phyloP scores from a whole-genome alignment of 2,113 vertebrate genomes.

The Podiceps cristatus region DNA sequence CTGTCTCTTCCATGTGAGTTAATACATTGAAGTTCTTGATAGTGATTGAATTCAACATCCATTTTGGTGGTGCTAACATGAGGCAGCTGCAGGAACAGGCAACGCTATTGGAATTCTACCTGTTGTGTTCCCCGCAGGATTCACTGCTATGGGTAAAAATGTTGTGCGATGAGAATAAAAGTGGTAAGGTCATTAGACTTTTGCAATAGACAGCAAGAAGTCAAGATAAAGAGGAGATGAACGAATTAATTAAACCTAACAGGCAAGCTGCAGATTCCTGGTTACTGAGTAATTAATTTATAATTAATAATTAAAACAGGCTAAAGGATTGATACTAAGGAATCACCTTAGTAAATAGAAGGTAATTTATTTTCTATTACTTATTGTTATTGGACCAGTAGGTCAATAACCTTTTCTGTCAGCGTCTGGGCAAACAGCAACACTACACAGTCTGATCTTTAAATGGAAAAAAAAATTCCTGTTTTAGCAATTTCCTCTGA shows the following conservation, averaged over 20 bases:
- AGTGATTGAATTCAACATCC: neutral
- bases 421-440: neutral
- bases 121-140: fast-evolving
- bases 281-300: neutral
- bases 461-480: neutral
- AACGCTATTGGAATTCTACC: neutral
- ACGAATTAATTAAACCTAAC: neutral
- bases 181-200: neutral
- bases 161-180: neutral
- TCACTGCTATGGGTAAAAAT: neutral
- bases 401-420: neutral
- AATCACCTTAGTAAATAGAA: neutral
- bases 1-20: neutral
- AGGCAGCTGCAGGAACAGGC: neutral
- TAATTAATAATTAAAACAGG: constrained; percentile 15
- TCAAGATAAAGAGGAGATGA: neutral
- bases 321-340: neutral
- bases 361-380: neutral
- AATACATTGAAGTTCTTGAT: neutral
- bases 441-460: neutral
- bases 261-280: neutral
- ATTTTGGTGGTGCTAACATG: neutral
- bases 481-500: constrained; percentile 21
- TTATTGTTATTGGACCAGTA: neutral
- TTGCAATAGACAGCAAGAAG: neutral